Evolutionary conservation across 92 coral and sea anemone genomes (phyloP).

Genomic region (Palythoa heliodiscus): DNA sequence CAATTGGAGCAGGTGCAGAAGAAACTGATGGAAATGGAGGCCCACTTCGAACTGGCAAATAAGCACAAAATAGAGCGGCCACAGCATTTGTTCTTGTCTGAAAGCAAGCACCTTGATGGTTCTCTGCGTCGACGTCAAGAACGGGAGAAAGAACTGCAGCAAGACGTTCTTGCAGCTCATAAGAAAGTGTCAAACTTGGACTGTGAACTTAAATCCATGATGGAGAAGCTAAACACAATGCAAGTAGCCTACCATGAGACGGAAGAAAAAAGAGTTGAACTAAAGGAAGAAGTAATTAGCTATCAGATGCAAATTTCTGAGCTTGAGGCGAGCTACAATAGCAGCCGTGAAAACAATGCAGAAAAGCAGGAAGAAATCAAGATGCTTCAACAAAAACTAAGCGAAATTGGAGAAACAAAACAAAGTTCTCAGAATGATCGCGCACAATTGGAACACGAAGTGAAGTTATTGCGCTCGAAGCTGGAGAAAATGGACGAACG

Average conservation of each 20-base stretch:
- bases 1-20: conserved; percentile 78
- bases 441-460: conserved; percentile 60
- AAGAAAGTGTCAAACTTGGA: conserved; percentile 72
- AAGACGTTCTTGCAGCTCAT: conserved; percentile 75
- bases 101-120: conserved; percentile 66
- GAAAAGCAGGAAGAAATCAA: conserved; percentile 62
- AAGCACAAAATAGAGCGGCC: neutral
- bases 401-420: conserved; percentile 55
- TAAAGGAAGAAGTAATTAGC: conserved; percentile 71
- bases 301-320: conserved; percentile 76
- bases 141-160: conserved; percentile 74
- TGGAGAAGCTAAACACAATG: conserved; percentile 64
- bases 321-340: conserved; percentile 71
- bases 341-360: conserved; percentile 60
- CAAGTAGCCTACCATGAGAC: conserved; percentile 64
- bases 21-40: conserved; percentile 78
- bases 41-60: conserved; percentile 76
- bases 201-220: conserved; percentile 65
- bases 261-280: conserved; percentile 59
- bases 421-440: conserved; percentile 55
- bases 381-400: conserved; percentile 48
- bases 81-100: conserved; percentile 40
- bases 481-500: conserved; percentile 74
- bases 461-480: conserved; percentile 57
- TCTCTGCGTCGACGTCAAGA: conserved; percentile 73